Evolutionary conservation across 2,797 vertebrate genomes (phyloP), one percentile per base, ranked within the genome.

Genomic region (Muraenolepis orangiensis): DNA sequence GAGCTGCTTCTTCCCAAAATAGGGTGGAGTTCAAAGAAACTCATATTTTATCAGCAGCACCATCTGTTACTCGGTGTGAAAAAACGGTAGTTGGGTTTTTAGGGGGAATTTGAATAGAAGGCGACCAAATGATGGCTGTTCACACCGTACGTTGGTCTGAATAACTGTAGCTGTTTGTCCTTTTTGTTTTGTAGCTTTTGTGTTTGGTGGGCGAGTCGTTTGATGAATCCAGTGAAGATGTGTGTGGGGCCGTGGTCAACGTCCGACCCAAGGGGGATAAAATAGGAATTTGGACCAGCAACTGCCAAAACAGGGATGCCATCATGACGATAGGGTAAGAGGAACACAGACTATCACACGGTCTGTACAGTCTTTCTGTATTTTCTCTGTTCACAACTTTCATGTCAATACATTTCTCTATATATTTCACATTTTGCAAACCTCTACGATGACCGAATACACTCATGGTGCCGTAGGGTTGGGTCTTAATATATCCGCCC

Each of bases 121-220:
- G 57, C 57, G 26, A 64, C 10, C 57, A 28, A 64, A 26, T 26
- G 57, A 23, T 26, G 1, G n/a, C 11, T 64, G 57, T 64, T 26
- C n/a, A 64, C 57, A 64, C 23, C 26, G n/a, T 13, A 26, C 6
- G 10, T 12, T 13, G 8, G 57, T 26, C 23, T 64, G 57, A 64
- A 26, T 61, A 23, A 61, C 20, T 12, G 20, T 30, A 67, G 14
- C 2, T 13, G 1, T 23, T 5, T 80, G 2, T 16, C 20, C 16
- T 69, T 80, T 74, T 67, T 73, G 0, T 80, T 81, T 77, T 82
- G 14, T 84, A 95, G 94, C 94, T 95, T 67, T 86, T 95, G 88
- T 95, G 94, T 91, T 94, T 95, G 93, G 92, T 95, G 1, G 94
- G 94, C 0, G 94, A 95, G 86, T 93, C 94, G 0, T 95, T 95